phyloP scores from a whole-genome alignment of 2,113 vertebrate species.

The Spilogale gracilis region DNA sequence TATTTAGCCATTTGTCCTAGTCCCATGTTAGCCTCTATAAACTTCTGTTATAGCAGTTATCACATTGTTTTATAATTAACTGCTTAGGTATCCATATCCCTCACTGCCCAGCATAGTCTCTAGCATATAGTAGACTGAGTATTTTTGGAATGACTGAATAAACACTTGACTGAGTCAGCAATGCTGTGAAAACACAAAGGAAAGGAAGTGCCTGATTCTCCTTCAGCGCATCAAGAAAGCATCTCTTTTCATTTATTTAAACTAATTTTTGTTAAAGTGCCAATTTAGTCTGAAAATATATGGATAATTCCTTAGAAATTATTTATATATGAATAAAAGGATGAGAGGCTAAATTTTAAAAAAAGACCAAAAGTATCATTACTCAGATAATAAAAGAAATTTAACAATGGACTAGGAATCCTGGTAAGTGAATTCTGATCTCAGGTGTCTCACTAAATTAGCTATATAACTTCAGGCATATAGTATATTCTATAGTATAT shows the following conservation, averaged over 20 bases:
- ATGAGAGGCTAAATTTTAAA: slow-evolving; percentile 15
- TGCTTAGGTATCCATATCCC: not conserved
- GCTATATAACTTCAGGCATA: not conserved
- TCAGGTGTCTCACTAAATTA: not conserved
- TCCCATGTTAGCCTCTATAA: not conserved
- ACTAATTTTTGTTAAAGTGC: slow-evolving; percentile 26
- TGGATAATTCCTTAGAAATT: slow-evolving; percentile 43
- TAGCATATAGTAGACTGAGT: not conserved
- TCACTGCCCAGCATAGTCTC: not conserved
- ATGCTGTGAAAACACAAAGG: not conserved
- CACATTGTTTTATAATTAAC: slow-evolving; percentile 1
- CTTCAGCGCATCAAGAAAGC: not conserved
- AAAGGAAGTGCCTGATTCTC: not conserved
- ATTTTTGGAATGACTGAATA: not conserved
- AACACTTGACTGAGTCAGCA: not conserved
- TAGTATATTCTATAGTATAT: not conserved
- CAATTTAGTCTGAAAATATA: not conserved
- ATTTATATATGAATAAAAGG: slow-evolving; percentile 30
- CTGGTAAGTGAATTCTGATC: not conserved
- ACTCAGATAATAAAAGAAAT: slow-evolving; percentile 51
- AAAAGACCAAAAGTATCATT: slow-evolving; percentile 6
- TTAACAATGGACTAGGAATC: slow-evolving; percentile 17
- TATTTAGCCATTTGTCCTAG: not conserved
- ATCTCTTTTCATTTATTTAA: slow-evolving; percentile 1
- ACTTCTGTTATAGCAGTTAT: not conserved